Evolutionary conservation across 2,113 vertebrate species (phyloP).

Genomic region (Hiodon tergisus): DNA sequence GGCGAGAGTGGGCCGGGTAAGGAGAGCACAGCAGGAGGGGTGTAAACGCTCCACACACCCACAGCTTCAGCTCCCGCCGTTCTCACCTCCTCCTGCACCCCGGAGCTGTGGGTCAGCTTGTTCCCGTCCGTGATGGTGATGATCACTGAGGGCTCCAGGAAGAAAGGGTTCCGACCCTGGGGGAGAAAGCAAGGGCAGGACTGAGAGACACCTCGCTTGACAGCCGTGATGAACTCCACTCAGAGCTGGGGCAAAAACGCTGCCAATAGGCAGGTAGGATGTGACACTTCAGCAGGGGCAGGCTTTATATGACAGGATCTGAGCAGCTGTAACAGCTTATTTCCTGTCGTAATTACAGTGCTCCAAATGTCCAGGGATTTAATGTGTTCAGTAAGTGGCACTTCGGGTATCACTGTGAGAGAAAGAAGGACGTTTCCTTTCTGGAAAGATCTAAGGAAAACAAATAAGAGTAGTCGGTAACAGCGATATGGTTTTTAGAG

Average conservation of each 20-base stretch:
- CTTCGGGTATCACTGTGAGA: neutral
- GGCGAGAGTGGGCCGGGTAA: neutral
- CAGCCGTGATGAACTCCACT: no score
- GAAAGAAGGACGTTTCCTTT: neutral
- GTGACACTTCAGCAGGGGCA: neutral
- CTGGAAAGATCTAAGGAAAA: neutral
- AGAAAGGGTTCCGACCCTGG: conserved; percentile 95
- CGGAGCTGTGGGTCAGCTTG: conserved; percentile 89
- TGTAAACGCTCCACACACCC: neutral
- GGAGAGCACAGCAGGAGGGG: neutral
- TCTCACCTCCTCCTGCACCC: conserved; percentile 93
- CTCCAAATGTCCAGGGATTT: neutral
- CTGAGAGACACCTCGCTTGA: neutral
- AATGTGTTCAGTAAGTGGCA: neutral
- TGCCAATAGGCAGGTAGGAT: neutral
- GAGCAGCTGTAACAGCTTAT: neutral
- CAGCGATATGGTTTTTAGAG: no score
- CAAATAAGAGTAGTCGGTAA: no score
- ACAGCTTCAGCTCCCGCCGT: neutral
- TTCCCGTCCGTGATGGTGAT: conserved; percentile 97
- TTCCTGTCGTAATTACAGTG: neutral
- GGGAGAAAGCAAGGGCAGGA: conserved; percentile 27
- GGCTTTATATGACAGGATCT: neutral
- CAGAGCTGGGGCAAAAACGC: no score
- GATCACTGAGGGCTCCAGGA: conserved; percentile 95